These are phyloP conservation scores for Athrips mouffetella DNA, from an alignment of 2,888 invertebrate genomes.

Conservation along the genomic window DNA sequence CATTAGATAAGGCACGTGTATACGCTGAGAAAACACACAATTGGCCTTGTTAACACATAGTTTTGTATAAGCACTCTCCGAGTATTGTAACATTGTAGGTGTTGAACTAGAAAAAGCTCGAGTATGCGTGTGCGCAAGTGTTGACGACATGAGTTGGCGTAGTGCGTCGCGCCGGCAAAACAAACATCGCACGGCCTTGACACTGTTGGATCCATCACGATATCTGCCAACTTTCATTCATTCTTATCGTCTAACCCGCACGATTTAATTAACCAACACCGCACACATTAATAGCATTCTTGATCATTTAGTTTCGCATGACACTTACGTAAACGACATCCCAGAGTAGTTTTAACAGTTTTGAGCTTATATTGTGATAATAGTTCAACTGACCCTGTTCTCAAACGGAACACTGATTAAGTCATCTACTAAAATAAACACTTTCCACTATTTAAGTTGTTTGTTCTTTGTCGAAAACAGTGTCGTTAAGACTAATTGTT, in stretches of 20 bases:
- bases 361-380: conserved; percentile 5
- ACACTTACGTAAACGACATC: not conserved
- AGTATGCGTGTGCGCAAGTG: conserved; percentile 20
- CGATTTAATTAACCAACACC: conserved; percentile 1
- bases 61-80: conserved; percentile 6
- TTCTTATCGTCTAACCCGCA: conserved; percentile 22
- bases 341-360: not conserved
- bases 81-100: too few relatives aligned
- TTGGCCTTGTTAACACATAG: conserved; percentile 3
- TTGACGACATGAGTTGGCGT: conserved; percentile 26
- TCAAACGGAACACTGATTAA: conserved; percentile 24
- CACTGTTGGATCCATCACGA: conserved; percentile 47
- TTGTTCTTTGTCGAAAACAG: conserved; percentile 22
- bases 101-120: not conserved
- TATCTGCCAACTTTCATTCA: conserved; percentile 65
- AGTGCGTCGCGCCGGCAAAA: conserved; percentile 18
- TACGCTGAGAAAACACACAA: not conserved
- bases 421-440: conserved; percentile 29
- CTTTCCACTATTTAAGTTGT: conserved; percentile 19
- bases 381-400: conserved; percentile 3
- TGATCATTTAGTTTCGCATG: not conserved
- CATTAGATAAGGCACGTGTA: not conserved
- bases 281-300: not conserved
- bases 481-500: conserved; percentile 31
- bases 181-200: conserved; percentile 45